Percentiles rank a stretch among this genome's conserved stretches.
Conservation (phyloP, 2,888 invertebrate genomes). For the Microdon myrmicae region DNA sequence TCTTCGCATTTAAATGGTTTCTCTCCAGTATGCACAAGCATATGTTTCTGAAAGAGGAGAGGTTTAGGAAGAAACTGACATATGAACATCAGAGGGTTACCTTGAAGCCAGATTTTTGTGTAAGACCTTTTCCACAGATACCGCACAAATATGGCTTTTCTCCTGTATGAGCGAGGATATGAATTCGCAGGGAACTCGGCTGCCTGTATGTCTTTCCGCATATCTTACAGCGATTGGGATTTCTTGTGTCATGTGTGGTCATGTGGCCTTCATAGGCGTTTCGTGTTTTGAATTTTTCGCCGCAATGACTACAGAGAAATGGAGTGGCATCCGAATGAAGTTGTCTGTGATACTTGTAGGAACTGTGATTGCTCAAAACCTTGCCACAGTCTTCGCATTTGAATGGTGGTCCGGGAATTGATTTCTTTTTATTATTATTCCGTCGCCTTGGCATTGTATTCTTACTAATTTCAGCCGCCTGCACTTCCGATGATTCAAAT, state of each 20-base stretch:
- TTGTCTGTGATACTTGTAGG: constrained; percentile 65
- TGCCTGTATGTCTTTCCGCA: constrained; percentile 64
- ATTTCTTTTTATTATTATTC: constrained; percentile 15
- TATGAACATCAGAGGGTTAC: neutral
- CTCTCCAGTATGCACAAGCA: constrained; percentile 65
- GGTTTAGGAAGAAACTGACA: neutral
- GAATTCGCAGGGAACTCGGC: constrained; percentile 62
- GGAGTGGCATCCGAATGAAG: constrained; percentile 63
- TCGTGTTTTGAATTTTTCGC: constrained; percentile 64
- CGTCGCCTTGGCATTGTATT: constrained; percentile 23
- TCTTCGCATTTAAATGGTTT: constrained; percentile 63
- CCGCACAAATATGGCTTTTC: constrained; percentile 63
- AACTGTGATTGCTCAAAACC: constrained; percentile 62
- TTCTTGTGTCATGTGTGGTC: constrained; percentile 61
- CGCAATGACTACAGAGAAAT: constrained; percentile 62
- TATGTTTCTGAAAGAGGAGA: constrained; percentile 58
- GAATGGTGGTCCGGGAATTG: constrained; percentile 49
- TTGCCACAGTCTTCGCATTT: constrained; percentile 61
- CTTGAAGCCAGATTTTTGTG: constrained; percentile 66
- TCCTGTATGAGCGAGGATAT: constrained; percentile 62
- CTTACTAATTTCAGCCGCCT: constrained; percentile 23
- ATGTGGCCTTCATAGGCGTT: constrained; percentile 65
- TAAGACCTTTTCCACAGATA: constrained; percentile 65
- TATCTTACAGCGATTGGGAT: constrained; percentile 62
- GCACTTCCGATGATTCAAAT: constrained; percentile 36